Evolutionary conservation across 2,113 vertebrate species (phyloP).

Genomic region (Sebastes schlegelii): DNA sequence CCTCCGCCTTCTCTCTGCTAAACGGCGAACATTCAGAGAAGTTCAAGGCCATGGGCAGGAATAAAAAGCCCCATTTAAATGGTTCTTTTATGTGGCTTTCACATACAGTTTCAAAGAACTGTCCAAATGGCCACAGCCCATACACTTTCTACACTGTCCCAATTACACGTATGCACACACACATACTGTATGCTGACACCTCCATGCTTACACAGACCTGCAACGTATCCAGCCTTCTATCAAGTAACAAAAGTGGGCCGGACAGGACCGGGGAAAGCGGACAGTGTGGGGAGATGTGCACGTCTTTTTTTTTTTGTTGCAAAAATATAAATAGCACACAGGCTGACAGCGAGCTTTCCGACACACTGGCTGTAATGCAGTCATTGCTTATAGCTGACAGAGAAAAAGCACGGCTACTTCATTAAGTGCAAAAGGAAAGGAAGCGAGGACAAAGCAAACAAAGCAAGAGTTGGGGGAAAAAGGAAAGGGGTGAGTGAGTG

Average conservation of each 20-base stretch:
- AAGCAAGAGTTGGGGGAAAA: conserved; percentile 76
- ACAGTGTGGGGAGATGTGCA: conserved; percentile 14
- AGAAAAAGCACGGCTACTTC: conserved; percentile 79
- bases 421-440: conserved; percentile 78
- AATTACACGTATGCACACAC: conserved; percentile 20
- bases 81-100: conserved; percentile 47
- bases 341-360: conserved; percentile 61
- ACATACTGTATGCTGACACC: not conserved
- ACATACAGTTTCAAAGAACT: conserved; percentile 48
- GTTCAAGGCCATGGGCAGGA: conserved; percentile 62
- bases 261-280: conserved; percentile 14
- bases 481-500: conserved; percentile 66
- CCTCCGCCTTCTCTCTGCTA: conserved; percentile 21
- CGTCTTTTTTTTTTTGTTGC: conserved; percentile 26
- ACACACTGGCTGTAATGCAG: conserved; percentile 62
- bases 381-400: conserved; percentile 70
- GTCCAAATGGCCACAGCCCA: conserved; percentile 37
- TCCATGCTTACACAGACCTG: conserved; percentile 18
- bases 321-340: conserved; percentile 51
- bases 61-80: conserved; percentile 45
- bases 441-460: conserved; percentile 85
- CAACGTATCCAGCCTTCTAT: conserved; percentile 29
- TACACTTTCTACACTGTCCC: conserved; percentile 18
- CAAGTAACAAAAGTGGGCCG: conserved; percentile 40
- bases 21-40: conserved; percentile 33